Base-by-base conservation (phyloP, 2,797 vertebrate genomes). In the Spondyliosoma cantharus region DNA sequence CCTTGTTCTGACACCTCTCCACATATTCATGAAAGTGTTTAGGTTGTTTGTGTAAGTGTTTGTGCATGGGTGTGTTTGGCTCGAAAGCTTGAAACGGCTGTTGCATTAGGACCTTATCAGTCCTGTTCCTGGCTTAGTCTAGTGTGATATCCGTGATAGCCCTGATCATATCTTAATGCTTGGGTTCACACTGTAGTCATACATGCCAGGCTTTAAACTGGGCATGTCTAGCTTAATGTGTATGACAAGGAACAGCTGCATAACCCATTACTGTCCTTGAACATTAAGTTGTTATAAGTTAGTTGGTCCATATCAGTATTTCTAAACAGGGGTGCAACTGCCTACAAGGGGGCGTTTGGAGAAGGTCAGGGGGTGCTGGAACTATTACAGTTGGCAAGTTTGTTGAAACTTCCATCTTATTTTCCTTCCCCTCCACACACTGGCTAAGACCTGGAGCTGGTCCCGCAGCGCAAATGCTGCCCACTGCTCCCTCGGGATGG, bases 91-190 rank as follows among this genome's bases (percentile, higher is more conserved):
- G 17, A 66, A 54, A n/a, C 20, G 58, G 67, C 76, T 56, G 64
- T 46, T 74, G 58, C 54, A 29, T 62, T 42, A 60, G 12, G 32
- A 53, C 61, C 52, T 83, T 89, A 90, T 85, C 83, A 29, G 71
- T 56, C 2, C 24, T 45, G 12, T 49, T 73, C 48, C 42, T 17
- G 71, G 50, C 65, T 80, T 57, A 59, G 64, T 74, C 74, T 84
- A 17, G 24, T 25, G 46, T 46, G 52, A 81, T 76, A 78, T 84
- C 80, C 74, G 50, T 54, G 63, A 46, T 64, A 61, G 62, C 42
- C 37, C 25, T 49, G 46, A 24, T 6, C 20, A 0, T 59, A 67
- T 66, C 72, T 74, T 5, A 22, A 52, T 29, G 78, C 65, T 74
- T 37, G 37, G 71, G 52, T 76, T 86, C 61, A 63, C 14, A 45